Conservation (phyloP, 2,113 vertebrate species). For the Channa maculata region DNA sequence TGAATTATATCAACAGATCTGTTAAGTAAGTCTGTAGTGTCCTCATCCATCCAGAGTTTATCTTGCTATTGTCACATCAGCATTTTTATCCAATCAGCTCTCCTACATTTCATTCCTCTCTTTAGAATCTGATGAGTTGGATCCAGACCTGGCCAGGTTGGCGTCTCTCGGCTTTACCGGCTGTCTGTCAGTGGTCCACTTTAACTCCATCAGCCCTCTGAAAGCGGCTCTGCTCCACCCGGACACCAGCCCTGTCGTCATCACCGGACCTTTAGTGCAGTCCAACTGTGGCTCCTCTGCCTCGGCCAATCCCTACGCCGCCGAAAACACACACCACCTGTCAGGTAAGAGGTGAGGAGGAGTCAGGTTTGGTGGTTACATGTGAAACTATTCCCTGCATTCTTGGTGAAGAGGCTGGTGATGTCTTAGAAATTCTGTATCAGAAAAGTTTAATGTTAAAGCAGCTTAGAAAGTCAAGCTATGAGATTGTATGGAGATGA, state of each 20-base stretch:
- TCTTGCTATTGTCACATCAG: too few relatives aligned
- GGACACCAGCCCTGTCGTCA: slow-evolving; percentile 79
- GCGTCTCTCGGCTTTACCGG: slow-evolving; percentile 89
- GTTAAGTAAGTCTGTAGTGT: too few relatives aligned
- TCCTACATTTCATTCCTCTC: background rate
- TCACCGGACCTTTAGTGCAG: slow-evolving; percentile 86
- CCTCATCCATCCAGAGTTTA: too few relatives aligned
- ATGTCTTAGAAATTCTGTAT: too few relatives aligned
- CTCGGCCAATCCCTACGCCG: slow-evolving; percentile 83
- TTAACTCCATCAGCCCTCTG: slow-evolving; percentile 90
- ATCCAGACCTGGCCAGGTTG: slow-evolving; percentile 87
- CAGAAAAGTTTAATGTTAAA: too few relatives aligned
- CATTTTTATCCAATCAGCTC: too few relatives aligned
- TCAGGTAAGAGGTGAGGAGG: slow-evolving; percentile 68
- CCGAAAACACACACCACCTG: slow-evolving; percentile 90
- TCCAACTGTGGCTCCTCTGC: slow-evolving; percentile 87
- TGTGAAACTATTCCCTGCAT: too few relatives aligned
- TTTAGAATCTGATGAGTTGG: slow-evolving; percentile 73
- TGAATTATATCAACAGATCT: too few relatives aligned
- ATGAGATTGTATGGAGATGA: too few relatives aligned
- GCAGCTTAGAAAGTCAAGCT: too few relatives aligned
- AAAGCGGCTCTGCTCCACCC: slow-evolving; percentile 88
- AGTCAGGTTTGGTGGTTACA: too few relatives aligned
- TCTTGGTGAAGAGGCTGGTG: too few relatives aligned
- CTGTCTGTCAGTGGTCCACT: slow-evolving; percentile 91